Evolutionary conservation across 2,888 invertebrate genomes (phyloP), one percentile per base, ranked within the genome.

Genomic region (Caenorhabditis afra): DNA sequence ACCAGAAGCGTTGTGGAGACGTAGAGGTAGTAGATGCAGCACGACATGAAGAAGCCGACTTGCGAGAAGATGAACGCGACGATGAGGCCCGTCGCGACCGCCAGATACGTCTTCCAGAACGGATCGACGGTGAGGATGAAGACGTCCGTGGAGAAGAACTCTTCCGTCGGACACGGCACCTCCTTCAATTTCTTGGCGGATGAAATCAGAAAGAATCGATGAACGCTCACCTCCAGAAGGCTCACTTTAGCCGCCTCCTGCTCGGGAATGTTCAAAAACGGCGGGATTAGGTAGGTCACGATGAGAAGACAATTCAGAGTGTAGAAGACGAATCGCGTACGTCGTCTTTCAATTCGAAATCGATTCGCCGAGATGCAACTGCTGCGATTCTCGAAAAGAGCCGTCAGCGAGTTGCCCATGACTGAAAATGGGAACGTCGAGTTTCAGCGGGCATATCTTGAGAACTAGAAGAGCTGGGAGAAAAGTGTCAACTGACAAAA

Each of bases 321-420:
- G 39, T 55, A 62, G 55, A 55, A 64, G 5, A 71, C 0, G 0
- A 49, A 18, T 35, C 62, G 18, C 12, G 55, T 47, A 41, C 49
- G 41, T 10, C 5, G 16, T 18, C 39, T 47, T 10, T 49, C 55
- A 14, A 71, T 71, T 39, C 62, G 18, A 18, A 71, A 71, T 29
- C 49, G 47, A 18, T 71, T 71, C 16, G 16, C 49, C n/a, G 62
- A 29, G 16, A 71, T 71, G 29, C 55, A 55, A 64, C 62, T 62
- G 23, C 71, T 71, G 16, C 71, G 45, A 39, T 71, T 71, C 39
- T 71, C 71, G n/a, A 71, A 71, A 22, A 71, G 47, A 14, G 55
- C 62, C 3, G 62, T 45, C 0, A 71, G 49, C 11, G 71, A 62
- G 16, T 35, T 35, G 10, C 55, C 62, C 71, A 71, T 71, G 41